Evolutionary conservation across 2,888 invertebrate species (phyloP).

Genomic region (Megaustenia siamemsis): DNA sequence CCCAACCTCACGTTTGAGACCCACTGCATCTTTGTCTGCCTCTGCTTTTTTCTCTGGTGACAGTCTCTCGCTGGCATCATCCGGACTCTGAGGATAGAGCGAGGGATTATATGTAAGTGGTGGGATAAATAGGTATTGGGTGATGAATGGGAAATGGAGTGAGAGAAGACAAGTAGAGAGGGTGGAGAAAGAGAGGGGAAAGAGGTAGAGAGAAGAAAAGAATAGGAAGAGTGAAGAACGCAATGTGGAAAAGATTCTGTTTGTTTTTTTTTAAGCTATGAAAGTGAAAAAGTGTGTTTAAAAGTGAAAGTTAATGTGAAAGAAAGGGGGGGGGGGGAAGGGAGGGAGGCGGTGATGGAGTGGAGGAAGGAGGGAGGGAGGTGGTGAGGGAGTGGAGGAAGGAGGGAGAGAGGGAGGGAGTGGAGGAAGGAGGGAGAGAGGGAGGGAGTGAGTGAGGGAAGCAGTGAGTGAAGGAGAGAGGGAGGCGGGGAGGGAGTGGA

Average conservation of each 20-base stretch:
- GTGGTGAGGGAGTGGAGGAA: not conserved
- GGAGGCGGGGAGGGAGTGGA: no score
- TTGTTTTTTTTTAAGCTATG: no score
- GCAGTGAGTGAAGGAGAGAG: no score
- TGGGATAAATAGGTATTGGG: not conserved
- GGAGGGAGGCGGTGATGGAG: not conserved
- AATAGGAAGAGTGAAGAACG: not conserved
- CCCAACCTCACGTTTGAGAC: conserved; percentile 52
- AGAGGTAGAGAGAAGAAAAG: not conserved
- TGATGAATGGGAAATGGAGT: not conserved
- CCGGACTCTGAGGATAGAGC: conserved; percentile 6
- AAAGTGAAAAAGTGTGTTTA: no score
- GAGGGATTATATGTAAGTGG: not conserved
- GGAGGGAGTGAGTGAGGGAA: no score
- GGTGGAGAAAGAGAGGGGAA: not conserved
- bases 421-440: not conserved
- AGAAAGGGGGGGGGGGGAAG: not conserved
- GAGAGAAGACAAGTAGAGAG: no score
- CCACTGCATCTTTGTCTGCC: conserved; percentile 30
- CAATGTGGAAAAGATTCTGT: no score
- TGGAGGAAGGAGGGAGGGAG: not conserved
- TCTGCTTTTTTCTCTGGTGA: not conserved
- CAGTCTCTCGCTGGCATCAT: conserved; percentile 11
- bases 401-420: not conserved
- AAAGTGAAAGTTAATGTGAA: no score